Conservation (phyloP, 2,113 vertebrate genomes). For the Clarias macrocephalus region DNA sequence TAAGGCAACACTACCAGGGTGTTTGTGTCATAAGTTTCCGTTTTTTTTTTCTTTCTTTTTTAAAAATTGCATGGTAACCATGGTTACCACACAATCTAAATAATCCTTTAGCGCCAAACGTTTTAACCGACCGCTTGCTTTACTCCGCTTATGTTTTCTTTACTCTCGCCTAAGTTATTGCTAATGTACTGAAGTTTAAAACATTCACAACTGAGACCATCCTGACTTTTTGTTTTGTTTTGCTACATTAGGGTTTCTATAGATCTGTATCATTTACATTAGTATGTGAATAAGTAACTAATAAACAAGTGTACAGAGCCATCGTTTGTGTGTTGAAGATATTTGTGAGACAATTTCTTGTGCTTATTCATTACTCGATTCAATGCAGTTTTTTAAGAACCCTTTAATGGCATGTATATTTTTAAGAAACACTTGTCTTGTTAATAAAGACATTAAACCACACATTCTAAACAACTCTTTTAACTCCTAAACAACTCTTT, state of each 20-base stretch:
- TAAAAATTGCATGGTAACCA: background rate
- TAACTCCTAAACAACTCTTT: background rate
- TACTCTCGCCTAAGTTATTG: conserved; percentile 40
- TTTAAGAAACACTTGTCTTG: background rate
- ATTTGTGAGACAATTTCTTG: background rate
- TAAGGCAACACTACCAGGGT: conserved; percentile 27
- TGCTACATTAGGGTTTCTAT: conserved; percentile 22
- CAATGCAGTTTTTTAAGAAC: background rate
- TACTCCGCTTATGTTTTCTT: conserved; percentile 24
- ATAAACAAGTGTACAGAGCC: conserved; percentile 37
- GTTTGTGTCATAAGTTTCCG: background rate
- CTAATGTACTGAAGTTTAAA: conserved; percentile 16
- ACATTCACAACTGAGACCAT: conserved; percentile 23
- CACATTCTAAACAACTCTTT: background rate
- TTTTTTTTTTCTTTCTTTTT: background rate
- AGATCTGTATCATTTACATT: conserved; percentile 34
- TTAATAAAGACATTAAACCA: background rate
- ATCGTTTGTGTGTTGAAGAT: background rate
- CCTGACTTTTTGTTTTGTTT: background rate
- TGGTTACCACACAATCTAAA: conserved; percentile 18
- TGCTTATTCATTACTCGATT: background rate
- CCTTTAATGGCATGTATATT: background rate
- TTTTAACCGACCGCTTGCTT: background rate
- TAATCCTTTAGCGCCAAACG: background rate
- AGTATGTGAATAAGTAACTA: conserved; percentile 37